Conservation (phyloP, 2,888 invertebrate genomes). For the Gymnoscelis rufifasciata region DNA sequence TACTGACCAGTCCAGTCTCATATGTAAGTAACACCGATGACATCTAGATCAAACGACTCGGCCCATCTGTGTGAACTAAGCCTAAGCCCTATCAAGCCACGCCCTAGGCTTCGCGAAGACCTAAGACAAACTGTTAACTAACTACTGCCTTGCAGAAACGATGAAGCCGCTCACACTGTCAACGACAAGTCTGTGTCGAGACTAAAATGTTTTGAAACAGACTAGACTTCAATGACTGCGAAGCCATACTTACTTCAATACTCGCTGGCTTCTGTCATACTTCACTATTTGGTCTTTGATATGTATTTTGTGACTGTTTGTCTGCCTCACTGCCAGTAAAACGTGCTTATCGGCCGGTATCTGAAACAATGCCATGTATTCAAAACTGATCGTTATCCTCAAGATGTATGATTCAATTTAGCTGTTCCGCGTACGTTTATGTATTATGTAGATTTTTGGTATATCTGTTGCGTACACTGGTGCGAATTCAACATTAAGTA, state of each 20-base stretch:
- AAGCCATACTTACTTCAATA: conserved; percentile 86
- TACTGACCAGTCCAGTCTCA: too few relatives aligned
- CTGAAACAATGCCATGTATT: conserved; percentile 46
- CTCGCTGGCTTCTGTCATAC: conserved; percentile 86
- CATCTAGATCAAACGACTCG: too few relatives aligned
- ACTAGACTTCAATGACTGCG: too few relatives aligned
- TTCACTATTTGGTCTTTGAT: conserved; percentile 88
- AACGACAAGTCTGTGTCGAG: too few relatives aligned
- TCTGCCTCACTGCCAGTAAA: conserved; percentile 85
- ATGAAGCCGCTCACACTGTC: too few relatives aligned
- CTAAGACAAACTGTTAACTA: too few relatives aligned
- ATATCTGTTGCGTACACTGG: conserved; percentile 50
- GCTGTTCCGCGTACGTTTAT: conserved; percentile 22
- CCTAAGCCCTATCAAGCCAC: too few relatives aligned
- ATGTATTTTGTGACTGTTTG: conserved; percentile 87
- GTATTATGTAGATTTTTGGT: conserved; percentile 53
- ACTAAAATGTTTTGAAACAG: too few relatives aligned
- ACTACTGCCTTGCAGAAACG: too few relatives aligned
- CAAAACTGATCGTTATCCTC: conserved; percentile 20
- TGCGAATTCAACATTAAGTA: conserved; percentile 68
- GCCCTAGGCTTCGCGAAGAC: too few relatives aligned
- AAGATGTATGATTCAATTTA: conserved; percentile 23
- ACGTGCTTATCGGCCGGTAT: conserved; percentile 85
- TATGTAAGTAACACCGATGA: too few relatives aligned
- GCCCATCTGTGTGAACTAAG: too few relatives aligned